These are phyloP conservation scores for Schizothorax lantsangensis DNA, from an alignment of 2,797 vertebrate species.

Conservation along the genomic window DNA sequence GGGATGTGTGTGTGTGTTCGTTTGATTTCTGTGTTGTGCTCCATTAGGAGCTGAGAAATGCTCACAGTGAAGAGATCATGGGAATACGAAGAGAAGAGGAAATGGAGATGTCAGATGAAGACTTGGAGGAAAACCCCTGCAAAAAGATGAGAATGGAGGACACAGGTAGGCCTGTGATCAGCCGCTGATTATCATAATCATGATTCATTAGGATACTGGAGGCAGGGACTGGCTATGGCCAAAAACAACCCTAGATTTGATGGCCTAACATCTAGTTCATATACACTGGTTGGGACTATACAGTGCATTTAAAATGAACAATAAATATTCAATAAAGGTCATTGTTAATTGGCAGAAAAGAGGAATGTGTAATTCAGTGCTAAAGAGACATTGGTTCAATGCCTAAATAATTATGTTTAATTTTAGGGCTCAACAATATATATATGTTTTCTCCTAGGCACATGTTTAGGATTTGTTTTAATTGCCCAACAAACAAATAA, in stretches of 20 bases:
- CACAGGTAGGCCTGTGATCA: constrained; percentile 78
- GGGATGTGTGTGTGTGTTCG: constrained; percentile 31
- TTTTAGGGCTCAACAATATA: neutral
- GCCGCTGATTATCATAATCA: constrained; percentile 9
- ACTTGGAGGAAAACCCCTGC: constrained; percentile 84
- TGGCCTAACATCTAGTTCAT: neutral
- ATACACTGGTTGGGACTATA: neutral
- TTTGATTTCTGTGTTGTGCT: constrained; percentile 55
- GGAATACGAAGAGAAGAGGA: constrained; percentile 94
- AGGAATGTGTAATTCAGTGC: neutral
- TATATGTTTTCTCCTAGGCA: too few relatives aligned
- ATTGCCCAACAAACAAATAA: neutral
- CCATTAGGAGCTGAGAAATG: constrained; percentile 90
- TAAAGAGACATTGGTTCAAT: neutral
- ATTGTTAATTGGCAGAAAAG: neutral
- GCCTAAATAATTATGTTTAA: neutral
- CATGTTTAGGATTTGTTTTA: neutral
- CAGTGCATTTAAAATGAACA: neutral
- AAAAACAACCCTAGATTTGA: neutral
- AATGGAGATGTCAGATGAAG: constrained; percentile 98
- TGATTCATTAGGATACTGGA: neutral
- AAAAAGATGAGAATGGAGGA: constrained; percentile 88
- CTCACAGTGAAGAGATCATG: constrained; percentile 96
- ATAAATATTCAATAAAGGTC: neutral
- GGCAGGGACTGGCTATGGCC: neutral